Percentiles rank a stretch among this genome's conserved stretches.
Evolutionary conservation across 2,797 vertebrate genomes (phyloP).

Genomic region (Kryptolebias ocellatus): DNA sequence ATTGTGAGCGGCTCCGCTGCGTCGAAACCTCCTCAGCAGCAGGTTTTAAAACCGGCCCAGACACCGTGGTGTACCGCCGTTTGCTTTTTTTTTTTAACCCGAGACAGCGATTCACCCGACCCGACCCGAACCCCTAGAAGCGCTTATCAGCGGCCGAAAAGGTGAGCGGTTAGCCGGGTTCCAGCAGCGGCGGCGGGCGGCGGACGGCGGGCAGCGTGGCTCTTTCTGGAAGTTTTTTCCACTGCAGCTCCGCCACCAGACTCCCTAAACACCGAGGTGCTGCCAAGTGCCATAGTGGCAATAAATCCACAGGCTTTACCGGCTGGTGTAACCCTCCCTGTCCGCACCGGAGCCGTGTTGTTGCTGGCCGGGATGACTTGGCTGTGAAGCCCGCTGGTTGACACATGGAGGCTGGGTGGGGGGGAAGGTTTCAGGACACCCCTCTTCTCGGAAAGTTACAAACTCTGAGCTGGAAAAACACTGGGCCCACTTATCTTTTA

Average conservation of each 20-base stretch:
- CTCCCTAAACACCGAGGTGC: conserved; percentile 11
- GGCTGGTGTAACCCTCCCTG: neutral
- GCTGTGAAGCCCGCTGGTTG: conserved; percentile 43
- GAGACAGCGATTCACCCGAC: neutral
- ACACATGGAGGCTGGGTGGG: conserved; percentile 53
- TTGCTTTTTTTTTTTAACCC: neutral
- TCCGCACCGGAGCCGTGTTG: neutral
- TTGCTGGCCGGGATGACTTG: conserved; percentile 38
- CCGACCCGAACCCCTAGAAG: neutral
- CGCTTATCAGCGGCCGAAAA: neutral
- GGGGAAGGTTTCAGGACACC: conserved; percentile 42
- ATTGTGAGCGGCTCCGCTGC: conserved; percentile 14
- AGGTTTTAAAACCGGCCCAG: neutral
- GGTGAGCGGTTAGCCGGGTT: conserved; percentile 23
- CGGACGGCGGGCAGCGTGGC: conserved; percentile 27
- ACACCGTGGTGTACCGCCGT: neutral
- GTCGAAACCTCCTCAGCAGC: conserved; percentile 14
- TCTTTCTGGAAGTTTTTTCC: conserved; percentile 57
- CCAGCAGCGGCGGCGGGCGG: conserved; percentile 1
- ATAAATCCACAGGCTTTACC: neutral
- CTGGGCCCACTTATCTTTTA: too few relatives aligned
- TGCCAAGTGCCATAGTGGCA: conserved; percentile 66
- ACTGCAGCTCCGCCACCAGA: conserved; percentile 17
- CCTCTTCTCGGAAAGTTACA: conserved; percentile 21
- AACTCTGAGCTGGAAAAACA: conserved; percentile 3